phyloP scores from a whole-genome alignment of 2,888 invertebrate species.

The Pseudococcus jackbeardsleyi region DNA sequence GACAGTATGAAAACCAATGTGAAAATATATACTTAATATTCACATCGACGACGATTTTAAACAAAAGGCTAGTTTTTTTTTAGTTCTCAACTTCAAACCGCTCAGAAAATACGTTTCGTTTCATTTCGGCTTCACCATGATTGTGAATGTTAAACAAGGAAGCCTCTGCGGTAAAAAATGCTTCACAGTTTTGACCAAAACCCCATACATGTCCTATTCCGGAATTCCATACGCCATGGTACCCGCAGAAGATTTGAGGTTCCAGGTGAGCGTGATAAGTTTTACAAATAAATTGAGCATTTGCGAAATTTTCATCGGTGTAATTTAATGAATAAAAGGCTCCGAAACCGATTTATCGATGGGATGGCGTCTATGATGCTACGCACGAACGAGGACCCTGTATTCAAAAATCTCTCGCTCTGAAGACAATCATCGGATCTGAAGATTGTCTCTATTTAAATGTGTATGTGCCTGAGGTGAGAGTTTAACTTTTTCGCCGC shows the following conservation, averaged over 20 bases:
- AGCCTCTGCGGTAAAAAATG: constrained; percentile 5
- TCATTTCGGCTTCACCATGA: background rate
- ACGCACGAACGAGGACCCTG: constrained; percentile 70
- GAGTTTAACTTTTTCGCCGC: too few relatives aligned
- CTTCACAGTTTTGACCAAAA: constrained; percentile 20
- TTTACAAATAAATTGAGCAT: background rate
- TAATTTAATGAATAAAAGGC: constrained; percentile 51
- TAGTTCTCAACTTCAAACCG: background rate
- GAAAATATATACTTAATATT: background rate
- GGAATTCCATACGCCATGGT: constrained; percentile 57
- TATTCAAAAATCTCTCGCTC: constrained; percentile 68
- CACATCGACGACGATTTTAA: background rate
- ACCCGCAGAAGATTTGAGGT: constrained; percentile 34
- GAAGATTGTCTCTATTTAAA: constrained; percentile 74
- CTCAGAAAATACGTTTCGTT: background rate
- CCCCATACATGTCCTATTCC: constrained; percentile 1
- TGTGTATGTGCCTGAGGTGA: constrained; percentile 61
- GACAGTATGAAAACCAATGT: background rate
- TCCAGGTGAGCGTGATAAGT: constrained; percentile 26
- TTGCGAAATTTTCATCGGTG: background rate
- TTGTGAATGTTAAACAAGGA: constrained; percentile 54
- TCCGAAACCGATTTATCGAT: constrained; percentile 67
- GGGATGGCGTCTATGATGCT: constrained; percentile 71
- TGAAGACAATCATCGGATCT: constrained; percentile 69
- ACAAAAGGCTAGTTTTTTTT: background rate